Conservation (phyloP, 1,140 invertebrate genomes). For the Cydia pomonella region DNA sequence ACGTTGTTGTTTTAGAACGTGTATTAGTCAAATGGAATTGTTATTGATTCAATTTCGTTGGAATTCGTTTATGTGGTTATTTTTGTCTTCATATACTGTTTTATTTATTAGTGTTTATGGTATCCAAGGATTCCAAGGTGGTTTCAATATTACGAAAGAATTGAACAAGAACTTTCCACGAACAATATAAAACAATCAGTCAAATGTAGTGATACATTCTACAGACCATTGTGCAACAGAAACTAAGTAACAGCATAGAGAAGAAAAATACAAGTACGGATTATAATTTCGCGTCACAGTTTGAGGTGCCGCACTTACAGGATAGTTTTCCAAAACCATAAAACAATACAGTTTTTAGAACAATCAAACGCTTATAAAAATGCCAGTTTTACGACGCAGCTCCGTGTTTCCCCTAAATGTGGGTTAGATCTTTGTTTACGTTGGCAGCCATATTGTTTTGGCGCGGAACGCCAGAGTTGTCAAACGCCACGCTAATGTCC, state of each 20-base stretch:
- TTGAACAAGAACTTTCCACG: neutral
- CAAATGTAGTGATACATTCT: too few species aligned
- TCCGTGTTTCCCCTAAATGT: neutral
- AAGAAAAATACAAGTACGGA: too few species aligned
- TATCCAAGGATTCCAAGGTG: neutral
- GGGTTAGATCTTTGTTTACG: constrained; percentile 13
- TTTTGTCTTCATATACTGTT: neutral
- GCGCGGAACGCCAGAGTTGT: neutral
- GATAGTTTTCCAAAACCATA: neutral
- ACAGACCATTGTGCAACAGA: too few species aligned
- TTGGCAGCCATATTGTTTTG: constrained; percentile 11
- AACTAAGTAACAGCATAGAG: too few species aligned
- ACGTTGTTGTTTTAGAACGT: constrained; percentile 8
- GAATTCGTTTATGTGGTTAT: constrained; percentile 1
- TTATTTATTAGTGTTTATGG: neutral
- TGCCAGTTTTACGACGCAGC: constrained; percentile 1
- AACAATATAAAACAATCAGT: too few species aligned
- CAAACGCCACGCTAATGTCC: neutral
- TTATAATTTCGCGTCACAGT: too few species aligned
- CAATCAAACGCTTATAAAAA: constrained; percentile 5
- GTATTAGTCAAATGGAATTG: constrained; percentile 10
- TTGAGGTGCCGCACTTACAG: too few species aligned
- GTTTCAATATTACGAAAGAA: neutral
- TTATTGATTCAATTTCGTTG: constrained; percentile 1
- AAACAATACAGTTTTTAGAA: neutral